Evolutionary conservation across 2,113 vertebrate species (phyloP).

Genomic region (Sprattus sprattus): DNA sequence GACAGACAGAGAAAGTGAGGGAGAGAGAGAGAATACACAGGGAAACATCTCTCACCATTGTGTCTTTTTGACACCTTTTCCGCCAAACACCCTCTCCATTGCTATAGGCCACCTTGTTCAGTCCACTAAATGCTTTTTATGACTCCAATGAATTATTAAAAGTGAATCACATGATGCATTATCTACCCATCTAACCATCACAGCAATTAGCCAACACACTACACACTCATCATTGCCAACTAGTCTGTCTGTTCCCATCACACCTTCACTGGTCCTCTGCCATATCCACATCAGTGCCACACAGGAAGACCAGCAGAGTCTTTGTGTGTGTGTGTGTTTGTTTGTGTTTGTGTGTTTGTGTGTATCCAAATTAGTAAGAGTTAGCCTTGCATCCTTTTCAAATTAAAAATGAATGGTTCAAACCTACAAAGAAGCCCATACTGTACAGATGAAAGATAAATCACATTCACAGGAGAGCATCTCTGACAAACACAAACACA

Average conservation of each 20-base stretch:
- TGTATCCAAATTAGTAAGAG: not conserved
- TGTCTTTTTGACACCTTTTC: not conserved
- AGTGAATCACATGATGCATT: not conserved
- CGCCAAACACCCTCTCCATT: not conserved
- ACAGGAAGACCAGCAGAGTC: not conserved
- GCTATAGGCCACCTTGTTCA: not conserved
- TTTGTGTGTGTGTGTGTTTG: not conserved
- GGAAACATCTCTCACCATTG: no score
- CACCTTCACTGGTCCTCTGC: not conserved
- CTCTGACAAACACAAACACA: no score
- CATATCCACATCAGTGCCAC: not conserved
- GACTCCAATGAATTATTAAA: constrained; percentile 6
- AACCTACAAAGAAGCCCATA: no score
- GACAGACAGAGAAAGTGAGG: no score
- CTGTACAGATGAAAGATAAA: no score
- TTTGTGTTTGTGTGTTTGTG: not conserved
- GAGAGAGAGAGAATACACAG: not conserved
- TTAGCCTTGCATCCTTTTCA: no score
- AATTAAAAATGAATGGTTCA: no score
- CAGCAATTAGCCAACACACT: not conserved
- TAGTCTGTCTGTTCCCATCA: not conserved
- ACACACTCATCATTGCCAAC: not conserved
- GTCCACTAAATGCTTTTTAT: not conserved
- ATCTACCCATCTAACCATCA: constrained; percentile 9
- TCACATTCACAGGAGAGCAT: no score